Conservation (phyloP, 2,113 vertebrate genomes). For the Geococcyx californianus region DNA sequence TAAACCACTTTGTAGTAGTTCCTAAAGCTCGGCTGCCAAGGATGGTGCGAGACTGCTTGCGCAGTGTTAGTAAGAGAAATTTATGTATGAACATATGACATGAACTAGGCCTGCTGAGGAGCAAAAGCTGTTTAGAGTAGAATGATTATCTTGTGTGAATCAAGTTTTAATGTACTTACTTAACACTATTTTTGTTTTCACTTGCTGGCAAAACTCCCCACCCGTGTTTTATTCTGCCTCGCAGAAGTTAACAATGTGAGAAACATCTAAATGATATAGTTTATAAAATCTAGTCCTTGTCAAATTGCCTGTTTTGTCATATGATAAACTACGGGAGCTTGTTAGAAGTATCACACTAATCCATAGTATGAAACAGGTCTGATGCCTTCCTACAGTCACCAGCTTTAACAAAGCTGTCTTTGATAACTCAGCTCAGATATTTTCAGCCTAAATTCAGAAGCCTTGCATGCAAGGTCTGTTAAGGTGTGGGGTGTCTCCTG, state of each 20-base stretch:
- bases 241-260: background rate
- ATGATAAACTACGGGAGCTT: background rate
- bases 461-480: background rate
- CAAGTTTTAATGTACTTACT: background rate
- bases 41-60: background rate
- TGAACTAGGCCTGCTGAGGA: background rate
- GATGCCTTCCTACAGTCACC: background rate
- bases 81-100: background rate
- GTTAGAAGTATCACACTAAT: background rate
- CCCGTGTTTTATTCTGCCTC: background rate
- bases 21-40: background rate
- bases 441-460: background rate
- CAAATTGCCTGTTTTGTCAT: background rate
- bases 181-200: background rate
- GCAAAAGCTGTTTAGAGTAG: background rate
- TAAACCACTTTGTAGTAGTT: background rate
- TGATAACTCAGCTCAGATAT: background rate
- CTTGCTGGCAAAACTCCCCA: background rate
- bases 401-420: background rate
- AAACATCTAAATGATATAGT: background rate
- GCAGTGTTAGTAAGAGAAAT: background rate
- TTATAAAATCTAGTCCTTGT: background rate
- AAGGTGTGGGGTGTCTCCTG: background rate
- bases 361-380: background rate
- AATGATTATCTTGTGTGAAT: background rate